Base-by-base conservation (phyloP, 2,113 vertebrate genomes). In the Seriola quinqueradiata region DNA sequence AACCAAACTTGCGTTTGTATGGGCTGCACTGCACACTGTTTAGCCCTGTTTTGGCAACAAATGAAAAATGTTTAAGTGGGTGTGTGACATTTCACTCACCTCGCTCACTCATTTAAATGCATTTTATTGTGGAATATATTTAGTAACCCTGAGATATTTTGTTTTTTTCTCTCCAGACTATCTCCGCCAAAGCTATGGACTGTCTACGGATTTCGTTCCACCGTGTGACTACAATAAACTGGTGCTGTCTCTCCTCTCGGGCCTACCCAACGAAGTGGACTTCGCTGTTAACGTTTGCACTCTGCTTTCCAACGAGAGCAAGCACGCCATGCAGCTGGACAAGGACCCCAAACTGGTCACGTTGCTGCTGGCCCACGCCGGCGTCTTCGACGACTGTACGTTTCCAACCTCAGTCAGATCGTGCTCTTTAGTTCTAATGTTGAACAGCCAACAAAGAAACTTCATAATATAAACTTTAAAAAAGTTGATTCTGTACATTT, bases 281-380 rank as follows among this genome's bases (percentile, higher is more conserved):
- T 99, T 99, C 55, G 98, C 98, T 90, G 97, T 99, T 92, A 99
- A 99, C 44, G 98, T 99, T 93, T 99, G 98, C 95, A 99, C 97
- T 90, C 97, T 99, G 70, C 96, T 99, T 67, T 99, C 98, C 95
- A 99, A 99, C 82, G 98, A 99, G 96, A 99, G 98, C 97, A 99
- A 99, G 91, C 98, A 98, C 69, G 96, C 97, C 94, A 99, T 99
- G 98, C 98, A 99, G 95, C 97, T 99, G 92, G 98, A 99, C 93
- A 99, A 99, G 93, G 98, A 99, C 90, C 98, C 98, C 93, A 99
- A 99, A 95, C 97, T 99, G 92, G 96, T 99, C 95, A 99, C 97
- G 21, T 93, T 99, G 91, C 95, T 99, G 90, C 97, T 99, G 94
- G 98, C 98, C 72, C 98, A 99, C 84, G 95, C 98, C 2, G 98